Conservation (phyloP, 2,113 vertebrate species). For the Prolemur simus region DNA sequence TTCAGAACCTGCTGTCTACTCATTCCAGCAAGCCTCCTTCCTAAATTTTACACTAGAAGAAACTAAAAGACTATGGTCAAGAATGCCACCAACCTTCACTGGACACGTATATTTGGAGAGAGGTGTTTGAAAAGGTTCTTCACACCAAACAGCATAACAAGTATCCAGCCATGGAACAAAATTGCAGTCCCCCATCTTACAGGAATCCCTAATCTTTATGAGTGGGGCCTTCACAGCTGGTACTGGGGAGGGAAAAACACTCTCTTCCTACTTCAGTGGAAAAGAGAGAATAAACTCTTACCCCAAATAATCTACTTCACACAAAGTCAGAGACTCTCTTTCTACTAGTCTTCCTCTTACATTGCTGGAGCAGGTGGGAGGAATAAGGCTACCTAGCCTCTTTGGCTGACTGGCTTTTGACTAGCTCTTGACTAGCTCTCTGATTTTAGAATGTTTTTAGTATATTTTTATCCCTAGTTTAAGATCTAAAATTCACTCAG, state of each 20-base stretch:
- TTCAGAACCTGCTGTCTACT: neutral
- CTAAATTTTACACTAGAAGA: neutral
- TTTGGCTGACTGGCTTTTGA: neutral
- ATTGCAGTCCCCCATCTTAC: neutral
- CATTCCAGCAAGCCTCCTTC: neutral
- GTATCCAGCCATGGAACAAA: neutral
- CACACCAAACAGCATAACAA: neutral
- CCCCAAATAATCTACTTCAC: neutral
- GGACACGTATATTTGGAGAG: neutral
- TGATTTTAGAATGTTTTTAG: neutral
- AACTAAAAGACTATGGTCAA: neutral
- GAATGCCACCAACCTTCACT: neutral
- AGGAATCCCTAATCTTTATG: neutral
- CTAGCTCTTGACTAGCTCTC: neutral
- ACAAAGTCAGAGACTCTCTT: neutral
- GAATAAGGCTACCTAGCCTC: neutral
- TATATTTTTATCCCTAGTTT: conserved; percentile 7
- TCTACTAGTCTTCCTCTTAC: neutral
- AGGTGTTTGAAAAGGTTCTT: neutral
- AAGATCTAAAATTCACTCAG: neutral
- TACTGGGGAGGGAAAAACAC: neutral
- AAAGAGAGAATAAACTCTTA: neutral
- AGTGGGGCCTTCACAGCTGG: neutral
- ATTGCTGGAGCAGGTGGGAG: neutral
- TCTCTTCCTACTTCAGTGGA: neutral